Conservation (phyloP, 2,888 invertebrate species). For the Pyralis farinalis region DNA sequence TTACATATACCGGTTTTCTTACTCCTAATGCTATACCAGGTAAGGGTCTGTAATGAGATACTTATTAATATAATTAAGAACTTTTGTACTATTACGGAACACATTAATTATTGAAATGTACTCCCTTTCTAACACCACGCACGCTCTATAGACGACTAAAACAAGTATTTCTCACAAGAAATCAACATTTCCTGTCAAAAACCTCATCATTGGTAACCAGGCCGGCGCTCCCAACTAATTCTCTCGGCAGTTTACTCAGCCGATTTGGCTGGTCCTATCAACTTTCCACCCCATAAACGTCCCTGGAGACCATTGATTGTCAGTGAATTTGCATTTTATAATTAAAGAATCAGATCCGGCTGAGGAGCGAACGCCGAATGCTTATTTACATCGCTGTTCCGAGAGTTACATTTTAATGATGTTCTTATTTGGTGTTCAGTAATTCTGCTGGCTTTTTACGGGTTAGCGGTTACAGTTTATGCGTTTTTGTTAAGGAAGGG, state of each 20-base stretch:
- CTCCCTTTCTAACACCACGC: too few relatives aligned
- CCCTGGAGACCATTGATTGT: slow-evolving; percentile 60
- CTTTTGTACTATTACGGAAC: too few relatives aligned
- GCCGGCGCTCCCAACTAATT: slow-evolving; percentile 23
- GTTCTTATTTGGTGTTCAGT: background rate
- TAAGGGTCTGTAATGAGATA: too few relatives aligned
- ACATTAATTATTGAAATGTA: too few relatives aligned
- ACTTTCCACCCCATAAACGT: slow-evolving; percentile 72
- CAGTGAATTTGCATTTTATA: slow-evolving; percentile 73
- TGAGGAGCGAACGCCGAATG: slow-evolving; percentile 12
- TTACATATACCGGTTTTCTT: too few relatives aligned
- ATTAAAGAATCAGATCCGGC: slow-evolving; percentile 67
- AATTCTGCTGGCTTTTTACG: background rate
- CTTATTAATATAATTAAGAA: too few relatives aligned
- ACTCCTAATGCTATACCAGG: too few relatives aligned
- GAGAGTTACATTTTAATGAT: slow-evolving; percentile 60
- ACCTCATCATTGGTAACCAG: slow-evolving; percentile 9
- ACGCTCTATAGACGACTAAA: too few relatives aligned
- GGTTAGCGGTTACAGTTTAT: background rate
- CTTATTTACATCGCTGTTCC: slow-evolving; percentile 53
- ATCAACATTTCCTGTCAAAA: slow-evolving; percentile 24
- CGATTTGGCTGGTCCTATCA: slow-evolving; percentile 53
- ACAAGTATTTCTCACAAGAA: too few relatives aligned
- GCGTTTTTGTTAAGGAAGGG: background rate
- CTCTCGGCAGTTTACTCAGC: slow-evolving; percentile 31